Conservation (phyloP, 1,140 invertebrate species). For the Halictus rubicundus region DNA sequence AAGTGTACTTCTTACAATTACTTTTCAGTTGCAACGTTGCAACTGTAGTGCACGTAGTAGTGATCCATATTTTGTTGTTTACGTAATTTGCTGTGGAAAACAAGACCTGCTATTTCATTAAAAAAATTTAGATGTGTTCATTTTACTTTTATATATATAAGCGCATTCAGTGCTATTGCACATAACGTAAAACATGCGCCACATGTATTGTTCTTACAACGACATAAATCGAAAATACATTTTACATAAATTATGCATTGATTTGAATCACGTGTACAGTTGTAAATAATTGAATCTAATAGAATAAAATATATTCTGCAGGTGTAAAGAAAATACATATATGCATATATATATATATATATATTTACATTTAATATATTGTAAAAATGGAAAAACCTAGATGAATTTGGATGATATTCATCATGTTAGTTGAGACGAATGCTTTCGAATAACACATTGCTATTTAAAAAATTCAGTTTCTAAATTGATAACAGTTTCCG, state of each 20-base stretch:
- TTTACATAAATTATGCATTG: constrained; percentile 32
- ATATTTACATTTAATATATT: constrained; percentile 59
- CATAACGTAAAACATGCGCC: constrained; percentile 30
- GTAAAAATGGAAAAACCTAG: constrained; percentile 54
- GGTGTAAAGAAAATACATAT: constrained; percentile 49
- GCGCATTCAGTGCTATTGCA: background rate
- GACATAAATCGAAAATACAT: constrained; percentile 37
- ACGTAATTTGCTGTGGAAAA: constrained; percentile 16
- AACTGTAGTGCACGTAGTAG: background rate
- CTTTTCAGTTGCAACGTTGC: background rate
- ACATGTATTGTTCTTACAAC: background rate
- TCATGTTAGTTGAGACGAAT: constrained; percentile 41
- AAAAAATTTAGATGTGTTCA: constrained; percentile 8
- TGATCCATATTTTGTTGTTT: background rate
- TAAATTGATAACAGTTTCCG: constrained; percentile 36
- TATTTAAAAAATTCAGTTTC: constrained; percentile 27
- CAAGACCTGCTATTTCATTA: background rate
- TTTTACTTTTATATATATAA: constrained; percentile 19
- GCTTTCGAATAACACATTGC: constrained; percentile 18
- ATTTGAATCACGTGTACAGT: constrained; percentile 14
- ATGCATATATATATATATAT: constrained; percentile 38
- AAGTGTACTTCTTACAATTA: constrained; percentile 23
- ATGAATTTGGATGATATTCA: constrained; percentile 26
- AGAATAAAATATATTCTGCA: constrained; percentile 38
- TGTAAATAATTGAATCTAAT: constrained; percentile 38